Evolutionary conservation across 2,797 vertebrate genomes (phyloP).

Genomic region (Acanthurus lineatus): DNA sequence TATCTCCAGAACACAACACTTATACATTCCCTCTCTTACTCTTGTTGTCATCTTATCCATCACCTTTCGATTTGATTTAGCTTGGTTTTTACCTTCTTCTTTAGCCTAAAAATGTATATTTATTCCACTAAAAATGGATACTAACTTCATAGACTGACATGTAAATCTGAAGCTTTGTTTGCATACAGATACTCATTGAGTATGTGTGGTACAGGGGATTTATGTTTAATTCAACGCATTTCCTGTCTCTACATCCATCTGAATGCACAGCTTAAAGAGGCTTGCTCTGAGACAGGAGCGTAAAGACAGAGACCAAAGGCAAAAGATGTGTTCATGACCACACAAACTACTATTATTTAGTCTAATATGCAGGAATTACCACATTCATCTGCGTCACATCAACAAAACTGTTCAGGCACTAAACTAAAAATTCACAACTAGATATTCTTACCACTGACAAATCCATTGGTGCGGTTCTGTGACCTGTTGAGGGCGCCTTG

Average conservation of each 20-base stretch:
- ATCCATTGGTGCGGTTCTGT: conserved; percentile 88
- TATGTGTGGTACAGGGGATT: background rate
- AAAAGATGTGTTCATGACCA: background rate
- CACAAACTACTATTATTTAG: background rate
- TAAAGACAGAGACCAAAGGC: background rate
- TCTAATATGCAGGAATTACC: background rate
- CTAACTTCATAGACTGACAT: background rate
- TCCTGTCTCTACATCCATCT: background rate
- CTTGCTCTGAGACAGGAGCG: no score
- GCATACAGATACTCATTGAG: background rate
- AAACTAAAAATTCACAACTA: background rate
- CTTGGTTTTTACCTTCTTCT: background rate
- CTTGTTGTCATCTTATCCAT: background rate
- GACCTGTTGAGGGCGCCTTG: conserved; percentile 87
- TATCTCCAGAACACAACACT: background rate
- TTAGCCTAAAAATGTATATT: background rate
- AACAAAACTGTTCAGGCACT: background rate
- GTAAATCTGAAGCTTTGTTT: background rate
- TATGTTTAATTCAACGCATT: background rate
- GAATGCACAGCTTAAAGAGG: background rate
- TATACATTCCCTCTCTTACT: background rate
- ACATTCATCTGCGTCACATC: background rate
- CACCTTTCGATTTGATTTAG: background rate
- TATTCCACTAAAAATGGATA: background rate
- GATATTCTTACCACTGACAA: conserved; percentile 89